These are phyloP conservation scores for Beroe ovata DNA, from an alignment of 37 sponge, comb jelly and placozoan genomes.

Conservation along the genomic window DNA sequence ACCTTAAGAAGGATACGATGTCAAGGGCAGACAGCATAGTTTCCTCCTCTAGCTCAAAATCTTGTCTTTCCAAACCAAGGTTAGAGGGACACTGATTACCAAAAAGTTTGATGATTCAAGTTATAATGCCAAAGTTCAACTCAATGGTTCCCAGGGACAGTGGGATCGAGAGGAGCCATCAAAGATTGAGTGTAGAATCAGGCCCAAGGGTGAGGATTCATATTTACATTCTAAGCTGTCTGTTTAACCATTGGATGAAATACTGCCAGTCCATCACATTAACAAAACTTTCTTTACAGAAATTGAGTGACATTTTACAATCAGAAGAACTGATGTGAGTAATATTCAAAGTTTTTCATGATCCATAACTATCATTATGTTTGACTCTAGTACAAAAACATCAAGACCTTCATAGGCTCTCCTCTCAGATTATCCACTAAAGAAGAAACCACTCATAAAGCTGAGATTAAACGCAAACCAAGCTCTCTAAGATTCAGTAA, in stretches of 20 bases:
- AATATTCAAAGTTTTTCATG: not conserved
- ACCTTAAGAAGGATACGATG: not conserved
- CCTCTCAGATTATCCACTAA: not conserved
- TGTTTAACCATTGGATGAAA: too few relatives aligned
- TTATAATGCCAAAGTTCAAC: too few relatives aligned
- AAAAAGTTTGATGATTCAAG: too few relatives aligned
- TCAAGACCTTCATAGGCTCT: too few relatives aligned
- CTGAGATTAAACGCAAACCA: not conserved
- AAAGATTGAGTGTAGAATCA: not conserved
- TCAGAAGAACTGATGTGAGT: not conserved
- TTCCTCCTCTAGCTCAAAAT: conserved; percentile 15
- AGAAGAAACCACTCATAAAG: not conserved
- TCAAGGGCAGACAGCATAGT: not conserved
- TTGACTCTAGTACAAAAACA: too few relatives aligned
- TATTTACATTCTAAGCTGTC: too few relatives aligned
- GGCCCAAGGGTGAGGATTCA: not conserved
- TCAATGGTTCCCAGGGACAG: too few relatives aligned
- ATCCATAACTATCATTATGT: too few relatives aligned
- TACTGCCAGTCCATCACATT: too few relatives aligned
- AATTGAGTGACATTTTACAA: not conserved
- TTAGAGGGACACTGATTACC: too few relatives aligned
- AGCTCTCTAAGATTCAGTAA: not conserved
- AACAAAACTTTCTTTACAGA: too few relatives aligned
- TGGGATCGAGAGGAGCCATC: not conserved
- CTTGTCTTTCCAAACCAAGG: conserved; percentile 15